These are phyloP conservation scores for Meghimatium bilineatum DNA, from an alignment of 2,888 invertebrate species.

Conservation along the genomic window DNA sequence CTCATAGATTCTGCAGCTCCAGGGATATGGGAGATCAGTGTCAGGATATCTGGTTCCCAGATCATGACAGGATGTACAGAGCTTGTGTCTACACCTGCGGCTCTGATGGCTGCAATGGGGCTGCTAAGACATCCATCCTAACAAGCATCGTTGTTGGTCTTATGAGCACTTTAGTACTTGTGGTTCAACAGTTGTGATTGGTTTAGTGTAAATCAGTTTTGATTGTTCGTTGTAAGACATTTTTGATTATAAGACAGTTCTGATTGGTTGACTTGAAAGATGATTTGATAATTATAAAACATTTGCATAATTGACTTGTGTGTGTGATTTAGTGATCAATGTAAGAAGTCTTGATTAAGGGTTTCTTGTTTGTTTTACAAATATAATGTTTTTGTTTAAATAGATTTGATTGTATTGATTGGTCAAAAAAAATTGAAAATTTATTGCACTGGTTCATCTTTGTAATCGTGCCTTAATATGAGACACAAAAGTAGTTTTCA, in stretches of 20 bases:
- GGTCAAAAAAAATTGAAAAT: too few species aligned
- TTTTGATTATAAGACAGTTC: background rate
- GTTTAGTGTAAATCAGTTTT: background rate
- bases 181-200: slow-evolving; percentile 40
- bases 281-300: too few species aligned
- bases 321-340: too few species aligned
- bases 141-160: slow-evolving; percentile 22
- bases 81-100: slow-evolving; percentile 77
- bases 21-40: slow-evolving; percentile 77
- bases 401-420: too few species aligned
- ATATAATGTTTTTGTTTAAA: too few species aligned
- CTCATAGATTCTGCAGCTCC: slow-evolving; percentile 77
- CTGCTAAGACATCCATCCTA: slow-evolving; percentile 35
- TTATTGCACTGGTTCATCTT: too few species aligned
- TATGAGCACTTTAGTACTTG: slow-evolving; percentile 23
- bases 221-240: background rate
- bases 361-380: too few species aligned
- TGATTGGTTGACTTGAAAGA: too few species aligned
- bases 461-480: too few species aligned
- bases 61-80: slow-evolving; percentile 77
- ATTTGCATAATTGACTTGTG: too few species aligned
- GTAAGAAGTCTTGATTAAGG: too few species aligned
- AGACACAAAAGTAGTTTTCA: too few species aligned
- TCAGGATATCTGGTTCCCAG: slow-evolving; percentile 76
- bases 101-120: slow-evolving; percentile 72